phyloP scores from a whole-genome alignment of 1,140 invertebrate species.

The Sycophila sp. region DNA sequence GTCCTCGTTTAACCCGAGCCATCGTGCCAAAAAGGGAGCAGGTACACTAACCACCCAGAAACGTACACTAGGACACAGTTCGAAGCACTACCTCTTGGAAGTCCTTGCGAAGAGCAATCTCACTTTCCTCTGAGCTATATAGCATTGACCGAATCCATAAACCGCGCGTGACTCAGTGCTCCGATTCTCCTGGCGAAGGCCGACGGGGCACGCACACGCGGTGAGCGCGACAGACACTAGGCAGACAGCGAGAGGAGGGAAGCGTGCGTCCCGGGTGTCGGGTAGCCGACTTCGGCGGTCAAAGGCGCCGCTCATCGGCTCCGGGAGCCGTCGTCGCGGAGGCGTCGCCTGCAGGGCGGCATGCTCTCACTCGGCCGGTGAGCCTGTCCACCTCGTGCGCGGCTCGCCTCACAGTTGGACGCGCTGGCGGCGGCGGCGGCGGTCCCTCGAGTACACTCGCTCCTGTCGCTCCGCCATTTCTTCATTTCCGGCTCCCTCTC shows the following conservation, averaged over 20 bases:
- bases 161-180: background rate
- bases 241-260: no score
- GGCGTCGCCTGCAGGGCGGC: background rate
- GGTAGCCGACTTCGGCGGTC: no score
- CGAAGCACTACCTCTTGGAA: background rate
- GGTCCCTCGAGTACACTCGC: background rate
- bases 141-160: background rate
- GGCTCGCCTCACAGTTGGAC: background rate
- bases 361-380: background rate
- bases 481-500: constrained; percentile 30
- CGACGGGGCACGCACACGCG: background rate
- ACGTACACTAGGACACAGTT: background rate
- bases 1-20: constrained; percentile 4
- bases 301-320: no score
- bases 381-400: background rate
- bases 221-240: no score
- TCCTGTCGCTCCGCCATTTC: constrained; percentile 31
- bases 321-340: no score
- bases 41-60: no score
- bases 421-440: no score
- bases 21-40: background rate
- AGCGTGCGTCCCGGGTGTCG: no score
- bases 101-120: background rate
- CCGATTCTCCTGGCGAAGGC: background rate
- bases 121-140: background rate